Evolutionary conservation across 2,888 invertebrate genomes (phyloP).

Genomic region (Rhamnusium bicolor): DNA sequence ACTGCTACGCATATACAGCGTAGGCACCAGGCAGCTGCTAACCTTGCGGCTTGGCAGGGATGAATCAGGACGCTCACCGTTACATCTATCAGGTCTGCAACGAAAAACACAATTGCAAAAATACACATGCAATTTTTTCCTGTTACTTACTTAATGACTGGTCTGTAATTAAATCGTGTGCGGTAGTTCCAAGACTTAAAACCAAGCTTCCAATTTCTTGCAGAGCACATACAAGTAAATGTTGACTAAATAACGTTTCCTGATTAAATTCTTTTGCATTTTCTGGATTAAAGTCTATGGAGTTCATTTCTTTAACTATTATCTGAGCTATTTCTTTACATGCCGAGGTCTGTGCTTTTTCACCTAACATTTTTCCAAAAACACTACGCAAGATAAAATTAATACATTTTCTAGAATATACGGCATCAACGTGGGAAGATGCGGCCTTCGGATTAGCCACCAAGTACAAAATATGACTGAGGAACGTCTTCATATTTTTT

Average conservation of each 20-base stretch:
- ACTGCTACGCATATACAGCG: slow-evolving; percentile 94
- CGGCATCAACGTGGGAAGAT: slow-evolving; percentile 97
- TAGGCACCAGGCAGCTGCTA: slow-evolving; percentile 96
- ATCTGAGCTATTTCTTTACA: slow-evolving; percentile 95
- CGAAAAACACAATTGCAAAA: background rate
- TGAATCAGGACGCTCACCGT: slow-evolving; percentile 90
- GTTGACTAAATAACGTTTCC: slow-evolving; percentile 92
- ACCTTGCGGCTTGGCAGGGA: slow-evolving; percentile 93
- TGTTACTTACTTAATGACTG: slow-evolving; percentile 81
- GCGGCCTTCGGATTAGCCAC: slow-evolving; percentile 97
- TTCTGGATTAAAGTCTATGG: slow-evolving; percentile 93
- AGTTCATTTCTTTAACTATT: slow-evolving; percentile 95
- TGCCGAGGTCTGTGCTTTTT: slow-evolving; percentile 96
- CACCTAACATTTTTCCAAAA: slow-evolving; percentile 94
- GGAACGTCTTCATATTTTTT: slow-evolving; percentile 88
- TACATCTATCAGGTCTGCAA: slow-evolving; percentile 82
- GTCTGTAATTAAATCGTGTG: slow-evolving; percentile 91
- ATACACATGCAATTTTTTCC: slow-evolving; percentile 2
- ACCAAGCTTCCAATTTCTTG: slow-evolving; percentile 95
- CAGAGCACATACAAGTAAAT: slow-evolving; percentile 92
- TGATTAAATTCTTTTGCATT: slow-evolving; percentile 94
- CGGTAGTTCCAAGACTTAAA: slow-evolving; percentile 93
- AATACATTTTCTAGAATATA: slow-evolving; percentile 97
- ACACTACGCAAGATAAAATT: slow-evolving; percentile 94
- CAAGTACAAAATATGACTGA: slow-evolving; percentile 93